Evolutionary conservation across 1,140 invertebrate genomes (phyloP).

Genomic region (Drosophila sproati): DNA sequence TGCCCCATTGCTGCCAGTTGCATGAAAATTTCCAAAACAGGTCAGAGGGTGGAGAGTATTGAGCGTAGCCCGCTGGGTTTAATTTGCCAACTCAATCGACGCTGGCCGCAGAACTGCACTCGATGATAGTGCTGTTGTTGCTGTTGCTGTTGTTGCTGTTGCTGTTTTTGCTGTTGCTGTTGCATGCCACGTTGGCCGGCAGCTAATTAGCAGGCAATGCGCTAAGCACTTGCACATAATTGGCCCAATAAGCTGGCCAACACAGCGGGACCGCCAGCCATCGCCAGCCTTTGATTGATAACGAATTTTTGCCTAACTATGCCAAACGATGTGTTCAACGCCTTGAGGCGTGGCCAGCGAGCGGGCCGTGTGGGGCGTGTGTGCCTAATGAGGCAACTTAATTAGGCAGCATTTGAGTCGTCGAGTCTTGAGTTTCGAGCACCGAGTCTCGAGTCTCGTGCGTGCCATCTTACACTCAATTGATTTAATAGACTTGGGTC

Average conservation of each 20-base stretch:
- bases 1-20: slow-evolving; percentile 14
- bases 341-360: neutral
- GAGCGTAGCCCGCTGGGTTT: slow-evolving; percentile 46
- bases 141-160: neutral
- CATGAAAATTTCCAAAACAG: slow-evolving; percentile 39
- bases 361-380: slow-evolving; percentile 30
- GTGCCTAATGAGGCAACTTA: slow-evolving; percentile 73
- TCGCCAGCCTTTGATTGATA: slow-evolving; percentile 63
- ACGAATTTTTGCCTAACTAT: slow-evolving; percentile 46
- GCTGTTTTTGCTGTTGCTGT: slow-evolving; percentile 22
- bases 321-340: slow-evolving; percentile 34
- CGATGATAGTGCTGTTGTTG: slow-evolving; percentile 12
- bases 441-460: slow-evolving; percentile 36
- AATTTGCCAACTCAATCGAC: slow-evolving; percentile 71
- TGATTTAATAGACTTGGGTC: slow-evolving; percentile 72
- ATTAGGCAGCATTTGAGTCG: slow-evolving; percentile 66
- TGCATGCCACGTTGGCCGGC: slow-evolving; percentile 33
- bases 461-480: slow-evolving; percentile 81
- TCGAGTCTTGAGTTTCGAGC: slow-evolving; percentile 33
- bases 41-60: neutral
- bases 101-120: slow-evolving; percentile 53
- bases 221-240: slow-evolving; percentile 82
- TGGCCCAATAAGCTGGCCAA: slow-evolving; percentile 58
- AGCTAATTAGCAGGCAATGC: slow-evolving; percentile 78
- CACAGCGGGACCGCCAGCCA: slow-evolving; percentile 11